phyloP scores from a whole-genome alignment of 2,888 invertebrate genomes.

The Pristionchus exspectatus region DNA sequence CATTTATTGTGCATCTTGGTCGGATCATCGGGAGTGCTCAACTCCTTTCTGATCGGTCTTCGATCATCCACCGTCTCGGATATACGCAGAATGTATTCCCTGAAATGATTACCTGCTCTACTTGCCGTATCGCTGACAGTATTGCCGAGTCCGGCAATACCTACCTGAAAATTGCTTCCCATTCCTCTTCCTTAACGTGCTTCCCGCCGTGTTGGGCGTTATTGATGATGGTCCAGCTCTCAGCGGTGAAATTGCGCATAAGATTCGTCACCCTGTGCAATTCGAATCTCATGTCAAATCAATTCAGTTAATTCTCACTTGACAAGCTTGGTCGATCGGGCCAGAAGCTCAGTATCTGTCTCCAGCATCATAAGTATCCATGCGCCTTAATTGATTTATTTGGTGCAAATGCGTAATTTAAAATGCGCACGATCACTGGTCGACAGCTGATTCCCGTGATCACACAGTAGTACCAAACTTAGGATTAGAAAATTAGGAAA shows the following conservation, averaged over 20 bases:
- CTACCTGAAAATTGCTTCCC: slow-evolving; percentile 72
- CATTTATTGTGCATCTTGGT: slow-evolving; percentile 78
- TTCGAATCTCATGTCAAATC: too few relatives aligned
- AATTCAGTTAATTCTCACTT: slow-evolving; percentile 55
- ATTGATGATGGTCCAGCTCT: slow-evolving; percentile 73
- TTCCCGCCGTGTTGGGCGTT: slow-evolving; percentile 74
- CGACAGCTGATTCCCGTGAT: neutral
- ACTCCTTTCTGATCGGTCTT: slow-evolving; percentile 73
- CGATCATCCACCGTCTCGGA: slow-evolving; percentile 77
- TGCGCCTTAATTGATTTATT: slow-evolving; percentile 58
- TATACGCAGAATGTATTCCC: slow-evolving; percentile 75
- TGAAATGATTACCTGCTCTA: slow-evolving; percentile 49
- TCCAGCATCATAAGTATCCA: slow-evolving; percentile 78
- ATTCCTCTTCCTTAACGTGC: slow-evolving; percentile 69
- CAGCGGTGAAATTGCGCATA: slow-evolving; percentile 76
- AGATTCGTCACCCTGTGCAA: slow-evolving; percentile 72
- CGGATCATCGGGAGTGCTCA: slow-evolving; percentile 71
- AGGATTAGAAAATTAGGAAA: neutral
- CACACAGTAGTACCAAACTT: neutral
- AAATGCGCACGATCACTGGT: neutral
- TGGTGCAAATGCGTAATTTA: neutral
- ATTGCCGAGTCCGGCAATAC: too few relatives aligned
- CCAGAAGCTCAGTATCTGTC: slow-evolving; percentile 75
- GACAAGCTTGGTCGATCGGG: slow-evolving; percentile 68
- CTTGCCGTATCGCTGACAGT: neutral